A percentile compares a stretch with the other conserved stretches of the same genome.
These are phyloP conservation scores for Nylanderia fulva DNA, from an alignment of 1,140 invertebrate genomes.

Conservation along the genomic window DNA sequence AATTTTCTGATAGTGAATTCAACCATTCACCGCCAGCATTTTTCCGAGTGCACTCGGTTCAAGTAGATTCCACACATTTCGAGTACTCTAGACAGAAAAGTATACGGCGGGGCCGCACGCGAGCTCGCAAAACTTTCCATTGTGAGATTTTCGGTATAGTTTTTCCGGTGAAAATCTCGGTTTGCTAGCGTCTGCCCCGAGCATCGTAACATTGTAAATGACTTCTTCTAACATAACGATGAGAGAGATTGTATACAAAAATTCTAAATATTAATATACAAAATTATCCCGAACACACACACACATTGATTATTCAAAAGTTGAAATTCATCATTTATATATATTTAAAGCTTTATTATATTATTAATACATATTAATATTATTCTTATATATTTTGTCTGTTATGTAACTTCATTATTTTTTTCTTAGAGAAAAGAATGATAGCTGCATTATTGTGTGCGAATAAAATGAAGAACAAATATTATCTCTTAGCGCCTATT, in stretches of 20 bases:
- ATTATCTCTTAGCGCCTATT: background rate
- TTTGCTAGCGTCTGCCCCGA: background rate
- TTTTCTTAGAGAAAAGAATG: background rate
- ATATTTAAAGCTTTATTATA: background rate
- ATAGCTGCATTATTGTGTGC: background rate
- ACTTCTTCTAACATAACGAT: background rate
- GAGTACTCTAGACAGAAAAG: conserved; percentile 46
- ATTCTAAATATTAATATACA: too few species aligned
- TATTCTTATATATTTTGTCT: background rate
- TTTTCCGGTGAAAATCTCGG: background rate
- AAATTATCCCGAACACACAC: too few species aligned
- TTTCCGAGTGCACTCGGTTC: conserved; percentile 53
- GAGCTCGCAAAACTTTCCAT: conserved; percentile 36
- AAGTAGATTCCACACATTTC: conserved; percentile 52
- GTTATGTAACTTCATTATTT: background rate
- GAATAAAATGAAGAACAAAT: background rate
- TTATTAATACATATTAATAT: background rate
- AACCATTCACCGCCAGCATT: conserved; percentile 47
- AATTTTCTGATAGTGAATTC: conserved; percentile 52
- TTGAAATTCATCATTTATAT: conserved; percentile 1
- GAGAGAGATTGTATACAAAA: too few species aligned
- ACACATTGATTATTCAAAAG: background rate
- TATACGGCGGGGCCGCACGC: conserved; percentile 28
- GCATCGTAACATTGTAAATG: background rate
- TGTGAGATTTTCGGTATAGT: conserved; percentile 26